Evolutionary conservation across 1,140 invertebrate species (phyloP), one percentile per base, ranked within the genome.

Genomic region (Akabosia matsudoensis): DNA sequence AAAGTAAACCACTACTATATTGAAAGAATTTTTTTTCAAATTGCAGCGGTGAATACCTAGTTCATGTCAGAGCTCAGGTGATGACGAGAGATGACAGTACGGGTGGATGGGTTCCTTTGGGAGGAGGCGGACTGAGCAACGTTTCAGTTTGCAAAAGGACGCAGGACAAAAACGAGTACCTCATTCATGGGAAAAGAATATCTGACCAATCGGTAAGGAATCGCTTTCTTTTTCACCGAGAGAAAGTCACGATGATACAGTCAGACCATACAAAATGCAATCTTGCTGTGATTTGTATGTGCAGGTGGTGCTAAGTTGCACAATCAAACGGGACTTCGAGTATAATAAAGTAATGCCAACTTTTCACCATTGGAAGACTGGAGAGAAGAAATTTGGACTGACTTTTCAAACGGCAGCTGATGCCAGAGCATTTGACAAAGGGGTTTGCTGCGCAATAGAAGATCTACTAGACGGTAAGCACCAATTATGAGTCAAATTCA

Each of bases 341-440:
- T 98, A 98, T 88, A 95, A 96, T 87, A 96, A 96, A 89, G 95
- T 97, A 81, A 97, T 97, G 93, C 96, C 96, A 51, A 97, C 95
- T 67, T 98, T 97, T 89, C 95, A 97, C 87, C 96, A 98, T 85
- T 98, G 96, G 96, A 91, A 92, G 82, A 97, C 94, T 24, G 95
- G 94, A 70, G 94, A 96, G 84, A 95, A 97, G 85, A 92, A 93
- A 82, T 97, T 96, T 88, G 96, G 96, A 64, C 87, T 98, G 54
- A 97, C 95, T 45, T 98, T 98, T 88, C 93, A 95, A 86, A 95
- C 94, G 22, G 93, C 93, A 61, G 93, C 94, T 26, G 95, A 97
- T 88, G 96, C 95, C 26, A 87, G 94, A 72, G 94, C 95, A 73
- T 98, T 98, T 85, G 95, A 97, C 84, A 94, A 93, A 85, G 95